These are phyloP conservation scores for Thymelicus sylvestris DNA, from an alignment of 2,888 invertebrate genomes.

Conservation along the genomic window DNA sequence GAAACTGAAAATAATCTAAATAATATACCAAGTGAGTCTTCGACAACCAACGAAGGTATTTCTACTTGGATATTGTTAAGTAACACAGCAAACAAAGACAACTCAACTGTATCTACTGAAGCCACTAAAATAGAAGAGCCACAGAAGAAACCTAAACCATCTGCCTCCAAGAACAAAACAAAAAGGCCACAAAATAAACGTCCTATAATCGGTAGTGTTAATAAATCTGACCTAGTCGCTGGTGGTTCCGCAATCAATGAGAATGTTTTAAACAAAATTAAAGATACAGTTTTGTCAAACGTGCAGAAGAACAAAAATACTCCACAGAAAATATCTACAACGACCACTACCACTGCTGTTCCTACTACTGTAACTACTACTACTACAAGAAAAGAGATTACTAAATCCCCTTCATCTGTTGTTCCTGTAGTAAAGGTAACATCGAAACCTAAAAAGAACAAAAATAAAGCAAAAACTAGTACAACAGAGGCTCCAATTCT, in stretches of 20 bases:
- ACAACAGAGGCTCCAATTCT: constrained; percentile 53
- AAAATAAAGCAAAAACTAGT: constrained; percentile 65
- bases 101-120: constrained; percentile 64
- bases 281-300: constrained; percentile 85
- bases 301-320: constrained; percentile 79
- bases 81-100: constrained; percentile 66
- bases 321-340: constrained; percentile 55
- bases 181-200: constrained; percentile 72
- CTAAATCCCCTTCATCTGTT: constrained; percentile 53
- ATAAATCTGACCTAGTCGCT: constrained; percentile 77
- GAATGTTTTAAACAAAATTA: constrained; percentile 85
- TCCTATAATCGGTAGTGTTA: constrained; percentile 74
- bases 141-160: constrained; percentile 66
- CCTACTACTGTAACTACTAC: constrained; percentile 52
- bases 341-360: constrained; percentile 53
- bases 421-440: constrained; percentile 56
- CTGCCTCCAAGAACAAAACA: constrained; percentile 63
- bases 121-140: constrained; percentile 67
- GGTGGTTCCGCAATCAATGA: constrained; percentile 79
- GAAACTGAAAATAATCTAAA: constrained; percentile 81
- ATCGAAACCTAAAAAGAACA: constrained; percentile 72
- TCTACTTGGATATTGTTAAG: constrained; percentile 92
- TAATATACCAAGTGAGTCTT: constrained; percentile 62
- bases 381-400: constrained; percentile 60
- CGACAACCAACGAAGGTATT: constrained; percentile 87